A percentile compares a stretch with the other conserved stretches of the same genome.
These are phyloP conservation scores for Gastrophryne carolinensis DNA, from an alignment of 2,797 vertebrate genomes.

Conservation along the genomic window DNA sequence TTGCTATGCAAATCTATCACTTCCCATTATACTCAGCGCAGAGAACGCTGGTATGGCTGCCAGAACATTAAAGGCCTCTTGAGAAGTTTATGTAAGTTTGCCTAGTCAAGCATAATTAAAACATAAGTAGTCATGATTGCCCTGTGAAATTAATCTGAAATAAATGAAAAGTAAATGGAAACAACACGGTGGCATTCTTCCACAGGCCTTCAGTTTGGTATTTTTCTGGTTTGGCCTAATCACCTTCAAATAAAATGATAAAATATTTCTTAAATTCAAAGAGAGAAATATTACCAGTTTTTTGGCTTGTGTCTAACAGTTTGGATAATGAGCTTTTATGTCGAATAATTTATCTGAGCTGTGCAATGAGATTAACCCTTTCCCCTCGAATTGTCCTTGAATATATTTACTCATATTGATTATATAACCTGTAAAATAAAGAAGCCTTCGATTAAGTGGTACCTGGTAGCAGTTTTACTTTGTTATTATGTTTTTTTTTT, in stretches of 20 bases:
- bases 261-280: conserved; percentile 32
- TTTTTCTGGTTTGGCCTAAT: conserved; percentile 61
- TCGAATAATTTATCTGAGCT: too few species aligned
- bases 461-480: too few species aligned
- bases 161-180: conserved; percentile 61
- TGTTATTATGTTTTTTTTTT: too few species aligned
- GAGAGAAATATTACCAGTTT: conserved; percentile 4
- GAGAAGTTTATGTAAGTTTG: conserved; percentile 35
- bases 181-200: conserved; percentile 46
- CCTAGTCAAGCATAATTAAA: conserved; percentile 54
- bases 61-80: conserved; percentile 54
- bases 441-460: too few species aligned
- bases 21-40: too few species aligned
- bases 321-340: background rate
- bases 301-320: background rate
- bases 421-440: too few species aligned
- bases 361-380: too few species aligned
- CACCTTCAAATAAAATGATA: conserved; percentile 19
- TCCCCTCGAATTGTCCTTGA: too few species aligned
- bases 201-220: background rate
- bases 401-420: too few species aligned
- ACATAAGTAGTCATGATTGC: conserved; percentile 57
- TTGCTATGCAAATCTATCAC: too few species aligned
- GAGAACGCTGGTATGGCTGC: too few species aligned
- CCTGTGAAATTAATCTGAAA: conserved; percentile 61